Base-by-base conservation (phyloP, 2,113 vertebrate species). In the Chitala chitala region DNA sequence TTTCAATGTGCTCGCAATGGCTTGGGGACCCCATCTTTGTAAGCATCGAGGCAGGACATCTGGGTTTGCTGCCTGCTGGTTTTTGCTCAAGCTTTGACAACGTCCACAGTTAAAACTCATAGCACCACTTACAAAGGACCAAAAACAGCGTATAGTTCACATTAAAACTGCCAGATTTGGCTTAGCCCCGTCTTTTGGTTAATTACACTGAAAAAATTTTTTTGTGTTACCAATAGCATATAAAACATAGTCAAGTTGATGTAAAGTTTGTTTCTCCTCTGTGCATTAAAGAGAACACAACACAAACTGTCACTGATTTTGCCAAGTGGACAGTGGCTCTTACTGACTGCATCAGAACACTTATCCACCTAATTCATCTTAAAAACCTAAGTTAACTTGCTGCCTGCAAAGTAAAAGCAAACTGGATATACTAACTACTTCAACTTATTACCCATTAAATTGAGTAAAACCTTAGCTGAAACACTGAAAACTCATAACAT, bases 21-120 rank as follows among this genome's bases (percentile, higher is more conserved):
- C n/a, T n/a, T n/a, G n/a, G n/a, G n/a, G 40, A n/a, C 40, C 20
- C 64, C n/a, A 5, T n/a, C 66, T 50, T 50, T 31, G 42, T 50
- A 3, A 50, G 26, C 20, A 31, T 69, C 46, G 13, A 50, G 26
- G 66, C 66, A 31, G 66, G 66, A 51, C 66, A 69, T 50, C 66
- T 50, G 42, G 46, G 66, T 20, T 69, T 33, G 44, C 51, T 69
- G 66, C 44, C 46, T 13, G 12, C 26, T 15, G 13, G n/a, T 29
- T 15, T 50, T 66, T 33, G 38, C 12, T 38, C 33, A 44, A 66
- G 63, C 40, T 44, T 46, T 66, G n/a, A 66, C 44, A 50, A n/a
- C 13, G 40, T 48, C 22, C 26, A 42, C 13, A 13, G 66, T 69
- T 22, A 29, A 33, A 69, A 29, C 66, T 42, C 31, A 38, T 20